A percentile compares a stretch with the other conserved stretches of the same genome.
Evolutionary conservation across 2,888 invertebrate species (phyloP).

Genomic region (Penaeus monodon): DNA sequence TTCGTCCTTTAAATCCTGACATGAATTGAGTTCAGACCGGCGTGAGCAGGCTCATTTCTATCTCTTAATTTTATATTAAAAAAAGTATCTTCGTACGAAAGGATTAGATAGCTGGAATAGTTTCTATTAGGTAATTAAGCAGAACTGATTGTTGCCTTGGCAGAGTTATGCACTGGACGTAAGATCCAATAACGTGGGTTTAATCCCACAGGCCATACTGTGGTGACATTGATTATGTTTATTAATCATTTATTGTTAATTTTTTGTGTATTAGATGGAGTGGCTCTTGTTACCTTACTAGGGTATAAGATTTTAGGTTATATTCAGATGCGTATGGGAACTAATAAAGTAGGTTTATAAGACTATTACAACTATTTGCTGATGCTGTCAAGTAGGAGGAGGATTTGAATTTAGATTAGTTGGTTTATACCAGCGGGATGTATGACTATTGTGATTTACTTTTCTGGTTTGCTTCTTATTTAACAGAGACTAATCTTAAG

Average conservation of each 20-base stretch:
- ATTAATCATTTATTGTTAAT: constrained; percentile 70
- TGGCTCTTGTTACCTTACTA: constrained; percentile 81
- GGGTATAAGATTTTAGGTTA: constrained; percentile 81
- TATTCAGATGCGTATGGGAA: constrained; percentile 82
- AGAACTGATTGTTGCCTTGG: constrained; percentile 73
- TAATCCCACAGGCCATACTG: constrained; percentile 67
- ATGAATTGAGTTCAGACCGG: no score
- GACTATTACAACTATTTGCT: constrained; percentile 79
- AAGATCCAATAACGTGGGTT: constrained; percentile 77
- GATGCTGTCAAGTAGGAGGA: constrained; percentile 78
- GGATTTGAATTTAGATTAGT: background rate
- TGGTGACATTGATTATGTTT: constrained; percentile 71
- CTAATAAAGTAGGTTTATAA: constrained; percentile 79
- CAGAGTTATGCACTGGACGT: constrained; percentile 81
- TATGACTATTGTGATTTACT: constrained; percentile 68
- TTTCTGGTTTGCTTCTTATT: constrained; percentile 76
- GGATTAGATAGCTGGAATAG: constrained; percentile 77
- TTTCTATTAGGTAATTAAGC: constrained; percentile 70
- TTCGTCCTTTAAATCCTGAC: no score
- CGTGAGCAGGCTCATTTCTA: constrained; percentile 70
- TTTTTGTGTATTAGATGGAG: constrained; percentile 76
- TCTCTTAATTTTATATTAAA: constrained; percentile 74
- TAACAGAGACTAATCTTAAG: constrained; percentile 82
- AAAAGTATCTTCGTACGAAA: constrained; percentile 82
- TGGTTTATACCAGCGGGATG: background rate